phyloP scores from a whole-genome alignment of 1,140 invertebrate genomes.

The Calliopsis andreniformis region DNA sequence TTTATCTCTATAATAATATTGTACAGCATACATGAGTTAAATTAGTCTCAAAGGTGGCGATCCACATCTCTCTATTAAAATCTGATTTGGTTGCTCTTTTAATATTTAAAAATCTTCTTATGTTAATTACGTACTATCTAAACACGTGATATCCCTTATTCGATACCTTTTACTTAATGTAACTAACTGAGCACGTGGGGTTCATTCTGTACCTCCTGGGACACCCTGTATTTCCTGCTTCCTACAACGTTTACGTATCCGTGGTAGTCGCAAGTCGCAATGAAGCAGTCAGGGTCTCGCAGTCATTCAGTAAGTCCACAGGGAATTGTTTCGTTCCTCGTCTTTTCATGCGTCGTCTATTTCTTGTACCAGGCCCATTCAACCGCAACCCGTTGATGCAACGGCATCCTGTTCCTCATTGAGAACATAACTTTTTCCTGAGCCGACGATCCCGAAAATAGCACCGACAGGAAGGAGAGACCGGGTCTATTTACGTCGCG shows the following conservation, averaged over 20 bases:
- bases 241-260: background rate
- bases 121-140: too few relatives aligned
- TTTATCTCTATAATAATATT: too few relatives aligned
- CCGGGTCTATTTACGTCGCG: conserved; percentile 44
- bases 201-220: too few relatives aligned
- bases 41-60: too few relatives aligned
- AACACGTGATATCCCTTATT: too few relatives aligned
- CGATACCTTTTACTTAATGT: too few relatives aligned
- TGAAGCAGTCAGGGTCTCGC: background rate
- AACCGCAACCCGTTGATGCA: conserved; percentile 37
- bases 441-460: conserved; percentile 46
- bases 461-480: conserved; percentile 9
- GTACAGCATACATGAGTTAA: too few relatives aligned
- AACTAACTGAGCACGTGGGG: too few relatives aligned
- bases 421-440: conserved; percentile 32
- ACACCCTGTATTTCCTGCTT: too few relatives aligned
- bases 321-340: conserved; percentile 25
- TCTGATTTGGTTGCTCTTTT: too few relatives aligned
- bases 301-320: conserved; percentile 20
- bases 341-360: conserved; percentile 1
- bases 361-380: conserved; percentile 36
- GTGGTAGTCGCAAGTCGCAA: background rate
- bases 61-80: too few relatives aligned
- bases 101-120: too few relatives aligned
- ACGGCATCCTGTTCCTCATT: conserved; percentile 24